Conservation (phyloP, 2,888 invertebrate genomes). For the Eupsilia transversa region DNA sequence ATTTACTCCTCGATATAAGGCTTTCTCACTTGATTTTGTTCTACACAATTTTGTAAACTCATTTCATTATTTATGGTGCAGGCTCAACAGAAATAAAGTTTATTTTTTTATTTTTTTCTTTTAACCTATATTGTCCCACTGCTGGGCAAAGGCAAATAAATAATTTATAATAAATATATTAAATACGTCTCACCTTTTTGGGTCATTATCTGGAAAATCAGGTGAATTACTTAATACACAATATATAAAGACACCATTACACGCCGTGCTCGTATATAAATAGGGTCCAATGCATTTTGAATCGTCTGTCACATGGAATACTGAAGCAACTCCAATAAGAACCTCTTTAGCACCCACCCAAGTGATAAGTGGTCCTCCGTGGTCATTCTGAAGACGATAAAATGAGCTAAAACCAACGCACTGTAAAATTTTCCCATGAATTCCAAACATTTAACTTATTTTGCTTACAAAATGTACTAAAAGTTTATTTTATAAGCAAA, state of each 20-base stretch:
- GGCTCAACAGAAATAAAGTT: too few relatives aligned
- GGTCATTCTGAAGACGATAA: constrained; percentile 75
- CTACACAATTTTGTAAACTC: too few relatives aligned
- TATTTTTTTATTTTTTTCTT: too few relatives aligned
- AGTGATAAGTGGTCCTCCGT: constrained; percentile 79
- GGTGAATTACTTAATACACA: constrained; percentile 70
- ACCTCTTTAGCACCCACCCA: constrained; percentile 72
- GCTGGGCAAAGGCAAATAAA: too few relatives aligned
- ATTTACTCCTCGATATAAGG: not conserved
- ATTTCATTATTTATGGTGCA: too few relatives aligned
- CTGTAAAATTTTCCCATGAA: not conserved
- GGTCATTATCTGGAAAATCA: not conserved
- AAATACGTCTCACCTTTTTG: constrained; percentile 23
- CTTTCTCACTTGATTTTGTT: not conserved
- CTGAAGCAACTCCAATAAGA: constrained; percentile 78
- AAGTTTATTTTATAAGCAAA: not conserved
- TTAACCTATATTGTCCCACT: too few relatives aligned
- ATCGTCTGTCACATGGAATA: constrained; percentile 70
- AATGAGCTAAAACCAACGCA: constrained; percentile 1
- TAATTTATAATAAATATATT: too few relatives aligned
- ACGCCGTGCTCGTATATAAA: constrained; percentile 78
- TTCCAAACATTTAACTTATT: not conserved
- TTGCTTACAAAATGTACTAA: not conserved
- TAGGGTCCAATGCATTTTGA: constrained; percentile 75
- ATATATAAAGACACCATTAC: constrained; percentile 74